Percentiles rank a stretch among this genome's conserved stretches.
These are phyloP conservation scores for Oreochromis tanganicae DNA, from an alignment of 2,113 vertebrate species.

Conservation along the genomic window DNA sequence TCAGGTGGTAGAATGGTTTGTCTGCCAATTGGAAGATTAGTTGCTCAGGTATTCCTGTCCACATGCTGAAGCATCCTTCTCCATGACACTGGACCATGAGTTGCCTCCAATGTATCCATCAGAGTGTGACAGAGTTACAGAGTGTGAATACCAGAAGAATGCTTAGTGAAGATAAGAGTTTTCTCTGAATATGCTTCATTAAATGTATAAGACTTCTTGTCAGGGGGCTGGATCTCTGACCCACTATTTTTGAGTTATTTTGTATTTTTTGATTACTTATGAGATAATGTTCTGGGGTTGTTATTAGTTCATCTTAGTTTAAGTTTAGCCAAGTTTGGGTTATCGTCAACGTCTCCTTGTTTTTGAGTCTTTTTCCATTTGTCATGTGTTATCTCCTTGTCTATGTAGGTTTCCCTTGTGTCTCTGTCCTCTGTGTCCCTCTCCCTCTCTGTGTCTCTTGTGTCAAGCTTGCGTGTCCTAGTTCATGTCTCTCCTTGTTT, in stretches of 20 bases:
- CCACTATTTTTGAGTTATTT: neutral
- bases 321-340: neutral
- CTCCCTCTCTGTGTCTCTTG: fast-evolving
- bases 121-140: neutral
- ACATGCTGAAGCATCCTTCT: neutral
- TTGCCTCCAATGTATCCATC: neutral
- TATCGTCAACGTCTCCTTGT: neutral
- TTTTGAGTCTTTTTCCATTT: fast-evolving
- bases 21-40: neutral
- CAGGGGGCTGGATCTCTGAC: neutral
- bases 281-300: neutral
- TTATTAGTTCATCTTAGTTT: neutral
- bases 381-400: neutral
- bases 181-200: neutral
- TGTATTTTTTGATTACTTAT: neutral
- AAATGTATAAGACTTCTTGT: neutral
- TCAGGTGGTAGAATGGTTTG: neutral
- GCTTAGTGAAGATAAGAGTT: fast-evolving
- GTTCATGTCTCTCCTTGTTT: neutral
- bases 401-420: fast-evolving
- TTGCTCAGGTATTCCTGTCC: neutral
- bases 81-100: neutral
- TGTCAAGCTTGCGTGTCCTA: fast-evolving
- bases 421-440: neutral
- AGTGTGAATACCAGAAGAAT: fast-evolving